A percentile compares a stretch with the other conserved stretches of the same genome.
These are phyloP conservation scores for Piliocolobus tephrosceles DNA, from an alignment of 2,113 vertebrate species.

Conservation along the genomic window DNA sequence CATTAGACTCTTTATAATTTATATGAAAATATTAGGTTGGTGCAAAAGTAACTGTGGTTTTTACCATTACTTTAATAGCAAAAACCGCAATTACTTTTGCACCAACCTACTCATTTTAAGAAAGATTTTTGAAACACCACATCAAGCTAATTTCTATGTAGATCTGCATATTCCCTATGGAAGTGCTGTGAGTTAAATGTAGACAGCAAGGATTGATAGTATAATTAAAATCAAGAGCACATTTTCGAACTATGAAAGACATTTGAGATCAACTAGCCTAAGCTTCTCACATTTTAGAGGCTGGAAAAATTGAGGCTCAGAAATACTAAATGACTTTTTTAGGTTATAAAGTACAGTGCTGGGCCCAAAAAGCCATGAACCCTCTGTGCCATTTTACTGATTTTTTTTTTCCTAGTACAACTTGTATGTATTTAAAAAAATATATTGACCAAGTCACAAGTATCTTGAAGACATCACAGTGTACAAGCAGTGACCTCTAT, in stretches of 20 bases:
- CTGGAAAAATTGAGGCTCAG: background rate
- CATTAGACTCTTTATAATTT: background rate
- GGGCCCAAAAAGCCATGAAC: background rate
- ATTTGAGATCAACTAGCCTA: background rate
- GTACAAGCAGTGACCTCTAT: background rate
- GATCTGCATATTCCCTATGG: background rate
- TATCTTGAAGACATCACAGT: background rate
- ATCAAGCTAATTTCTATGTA: background rate
- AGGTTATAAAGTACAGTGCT: background rate
- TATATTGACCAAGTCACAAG: background rate
- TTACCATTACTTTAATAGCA: no score
- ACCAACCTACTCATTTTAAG: background rate
- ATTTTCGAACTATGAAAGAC: background rate
- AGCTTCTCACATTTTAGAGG: background rate
- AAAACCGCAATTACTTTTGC: background rate
- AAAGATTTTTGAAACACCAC: background rate
- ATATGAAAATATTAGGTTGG: no score
- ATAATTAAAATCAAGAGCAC: background rate
- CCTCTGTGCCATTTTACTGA: background rate
- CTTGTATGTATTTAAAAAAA: background rate
- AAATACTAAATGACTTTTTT: constrained; percentile 24
- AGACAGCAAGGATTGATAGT: background rate
- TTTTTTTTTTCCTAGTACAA: background rate
- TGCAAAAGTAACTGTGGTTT: no score
- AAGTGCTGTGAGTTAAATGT: background rate